Conservation (phyloP, 2,888 invertebrate species). For the Caenorhabditis macrosperma region DNA sequence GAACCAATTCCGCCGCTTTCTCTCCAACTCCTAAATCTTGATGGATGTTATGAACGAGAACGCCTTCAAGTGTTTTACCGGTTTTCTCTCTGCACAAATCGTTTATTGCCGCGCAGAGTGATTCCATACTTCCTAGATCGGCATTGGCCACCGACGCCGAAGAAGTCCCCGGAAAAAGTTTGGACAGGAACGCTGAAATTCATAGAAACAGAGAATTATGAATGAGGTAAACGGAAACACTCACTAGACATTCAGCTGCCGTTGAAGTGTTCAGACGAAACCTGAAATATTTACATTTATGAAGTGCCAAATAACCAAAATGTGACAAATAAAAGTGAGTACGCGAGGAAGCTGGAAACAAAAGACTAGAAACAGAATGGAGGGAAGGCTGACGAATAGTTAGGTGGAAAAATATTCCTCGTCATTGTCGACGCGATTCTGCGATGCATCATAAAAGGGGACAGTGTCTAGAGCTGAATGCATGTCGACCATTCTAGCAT, state of each 20-base stretch:
- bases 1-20: conserved; percentile 48
- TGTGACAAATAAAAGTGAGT: not conserved
- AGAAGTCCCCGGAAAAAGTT: conserved; percentile 42
- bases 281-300: conserved; percentile 46
- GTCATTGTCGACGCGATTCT: conserved; percentile 33
- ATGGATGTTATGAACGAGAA: too few relatives aligned
- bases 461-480: conserved; percentile 52
- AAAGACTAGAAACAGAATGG: not conserved
- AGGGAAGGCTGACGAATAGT: not conserved
- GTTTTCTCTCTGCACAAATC: conserved; percentile 16
- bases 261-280: not conserved
- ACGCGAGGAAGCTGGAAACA: not conserved
- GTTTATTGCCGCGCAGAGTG: conserved; percentile 43
- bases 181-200: conserved; percentile 47
- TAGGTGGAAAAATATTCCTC: conserved; percentile 54
- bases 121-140: conserved; percentile 54
- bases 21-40: conserved; percentile 56
- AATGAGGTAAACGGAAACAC: not conserved
- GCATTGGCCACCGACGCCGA: conserved; percentile 11
- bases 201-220: not conserved
- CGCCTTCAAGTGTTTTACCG: conserved; percentile 17
- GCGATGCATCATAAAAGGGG: conserved; percentile 56
- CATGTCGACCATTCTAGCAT: conserved; percentile 50
- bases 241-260: conserved; percentile 23
- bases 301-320: not conserved